Evolutionary conservation across 1,140 invertebrate species (phyloP), one percentile per base, ranked within the genome.

Genomic region (Saccostrea echinata): DNA sequence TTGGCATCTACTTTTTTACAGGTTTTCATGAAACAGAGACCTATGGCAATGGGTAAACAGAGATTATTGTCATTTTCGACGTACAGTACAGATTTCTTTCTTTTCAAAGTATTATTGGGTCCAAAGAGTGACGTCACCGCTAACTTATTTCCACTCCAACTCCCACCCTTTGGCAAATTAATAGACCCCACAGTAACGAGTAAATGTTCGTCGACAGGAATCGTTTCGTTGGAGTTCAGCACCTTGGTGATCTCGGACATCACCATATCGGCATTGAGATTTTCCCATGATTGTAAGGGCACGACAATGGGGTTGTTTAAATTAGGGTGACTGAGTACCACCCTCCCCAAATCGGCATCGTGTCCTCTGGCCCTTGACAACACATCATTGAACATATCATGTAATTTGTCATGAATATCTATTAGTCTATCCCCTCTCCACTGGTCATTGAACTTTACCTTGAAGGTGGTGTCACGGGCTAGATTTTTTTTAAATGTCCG

Each of bases 341-440:
- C 76, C n/a, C 51, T 21, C 8, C 85, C 76, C 11, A 86, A 57
- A 86, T 86, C 85, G 21, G 52, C 55, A 61, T 84, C 84, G 53
- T 86, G 71, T n/a, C 68, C 85, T 80, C 76, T 86, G 52, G 64
- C 85, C n/a, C 55, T 16, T 27, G 68, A 51, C 76, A 86, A 81
- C 12, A 86, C 85, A 43, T 86, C 85, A 57, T 86, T 71, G 18
- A 86, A 86, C 85, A 86, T 86, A 71, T 80, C 52, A 33, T 86
- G 85, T 24, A 86, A 81, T 53, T 86, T 76, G 24, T 86, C 61
- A 21, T 80, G 13, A 57, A 86, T 76, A 82, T 86, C 76, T 6
- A 55, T 33, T 82, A 86, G 81, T 57, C 55, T 81, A 30, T 57
- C 24, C 33, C 71, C 71, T n/a, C 57, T 4, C 85, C 76, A 86